Evolutionary conservation across 1,140 invertebrate genomes (phyloP).

Genomic region (Drosophila baimaii): DNA sequence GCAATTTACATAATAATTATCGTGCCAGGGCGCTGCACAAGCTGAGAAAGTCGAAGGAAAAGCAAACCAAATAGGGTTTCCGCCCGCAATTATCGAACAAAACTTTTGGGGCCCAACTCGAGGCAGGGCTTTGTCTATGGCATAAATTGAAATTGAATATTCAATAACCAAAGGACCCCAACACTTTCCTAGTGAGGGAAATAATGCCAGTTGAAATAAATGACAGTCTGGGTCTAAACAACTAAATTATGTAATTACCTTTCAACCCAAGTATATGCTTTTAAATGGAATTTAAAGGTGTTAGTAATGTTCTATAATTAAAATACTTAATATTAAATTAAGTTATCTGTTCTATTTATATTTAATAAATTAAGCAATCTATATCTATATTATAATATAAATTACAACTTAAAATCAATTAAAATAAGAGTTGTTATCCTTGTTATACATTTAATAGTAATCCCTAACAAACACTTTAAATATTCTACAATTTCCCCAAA

Average conservation of each 20-base stretch:
- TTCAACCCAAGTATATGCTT: not conserved
- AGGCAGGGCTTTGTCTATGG: slow-evolving; percentile 36
- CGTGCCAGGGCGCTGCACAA: slow-evolving; percentile 52
- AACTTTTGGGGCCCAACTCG: slow-evolving; percentile 58
- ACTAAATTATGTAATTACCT: not conserved
- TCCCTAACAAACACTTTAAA: not conserved
- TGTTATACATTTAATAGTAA: not conserved
- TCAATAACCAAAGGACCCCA: slow-evolving; percentile 19
- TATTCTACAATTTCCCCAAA: not conserved
- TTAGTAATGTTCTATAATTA: no score
- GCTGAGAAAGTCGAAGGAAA: slow-evolving; percentile 18
- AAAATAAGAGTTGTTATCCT: no score
- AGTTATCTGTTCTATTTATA: no score
- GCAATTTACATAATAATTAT: slow-evolving; percentile 82
- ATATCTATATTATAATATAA: no score
- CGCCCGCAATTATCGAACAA: slow-evolving; percentile 70
- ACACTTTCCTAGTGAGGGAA: slow-evolving; percentile 1
- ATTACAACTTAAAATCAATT: no score
- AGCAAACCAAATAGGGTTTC: slow-evolving; percentile 19
- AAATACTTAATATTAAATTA: no score
- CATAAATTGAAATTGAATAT: slow-evolving; percentile 55
- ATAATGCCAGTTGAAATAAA: slow-evolving; percentile 3
- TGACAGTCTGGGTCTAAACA: not conserved
- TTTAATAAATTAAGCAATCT: no score
- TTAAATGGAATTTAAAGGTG: not conserved